phyloP scores from a whole-genome alignment of 2,888 invertebrate species.

The Dinocampus coccinellae region DNA sequence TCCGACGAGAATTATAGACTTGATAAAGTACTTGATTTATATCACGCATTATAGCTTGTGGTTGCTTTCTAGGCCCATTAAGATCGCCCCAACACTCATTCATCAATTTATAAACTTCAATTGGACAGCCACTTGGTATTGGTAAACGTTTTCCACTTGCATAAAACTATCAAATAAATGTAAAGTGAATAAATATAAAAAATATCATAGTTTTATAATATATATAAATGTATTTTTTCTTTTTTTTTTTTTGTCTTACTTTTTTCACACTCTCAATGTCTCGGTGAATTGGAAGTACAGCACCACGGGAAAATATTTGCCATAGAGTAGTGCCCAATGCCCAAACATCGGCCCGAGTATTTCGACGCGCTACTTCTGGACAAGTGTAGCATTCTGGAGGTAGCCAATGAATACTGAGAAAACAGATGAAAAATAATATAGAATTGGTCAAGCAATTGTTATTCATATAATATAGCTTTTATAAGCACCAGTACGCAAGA shows the following conservation, averaged over 20 bases:
- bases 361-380: conserved; percentile 77
- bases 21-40: conserved; percentile 84
- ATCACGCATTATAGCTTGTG: conserved; percentile 88
- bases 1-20: conserved; percentile 76
- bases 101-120: conserved; percentile 82
- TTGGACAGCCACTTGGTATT: conserved; percentile 79
- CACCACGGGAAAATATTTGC: conserved; percentile 90
- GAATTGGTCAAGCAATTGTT: background rate
- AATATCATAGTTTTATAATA: background rate
- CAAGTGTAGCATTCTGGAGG: conserved; percentile 86
- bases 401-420: conserved; percentile 88
- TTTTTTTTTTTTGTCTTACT: too few relatives aligned
- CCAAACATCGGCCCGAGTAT: conserved; percentile 87
- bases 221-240: too few relatives aligned
- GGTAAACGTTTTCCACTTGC: conserved; percentile 77
- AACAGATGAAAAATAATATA: background rate
- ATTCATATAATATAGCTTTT: background rate
- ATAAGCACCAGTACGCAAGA: background rate
- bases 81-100: conserved; percentile 85
- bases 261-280: conserved; percentile 65
- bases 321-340: conserved; percentile 92
- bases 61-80: conserved; percentile 80
- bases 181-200: background rate
- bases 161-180: conserved; percentile 72
- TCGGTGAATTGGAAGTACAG: conserved; percentile 62